Evolutionary conservation across 37 sponge, comb jelly and placozoan genomes (phyloP).

Genomic region (Halichondria panicea): DNA sequence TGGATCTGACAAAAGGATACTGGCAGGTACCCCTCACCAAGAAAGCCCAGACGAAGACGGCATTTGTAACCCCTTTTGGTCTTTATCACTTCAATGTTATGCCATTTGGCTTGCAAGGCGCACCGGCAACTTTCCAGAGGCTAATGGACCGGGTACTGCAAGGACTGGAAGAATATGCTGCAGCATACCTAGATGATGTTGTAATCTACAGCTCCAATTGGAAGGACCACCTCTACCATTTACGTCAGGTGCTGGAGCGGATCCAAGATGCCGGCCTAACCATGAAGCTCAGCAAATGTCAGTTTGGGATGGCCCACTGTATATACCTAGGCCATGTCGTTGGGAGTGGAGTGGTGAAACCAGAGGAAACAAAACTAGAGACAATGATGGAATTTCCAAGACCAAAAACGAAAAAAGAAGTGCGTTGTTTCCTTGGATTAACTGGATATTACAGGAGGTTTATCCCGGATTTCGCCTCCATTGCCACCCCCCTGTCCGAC

Average conservation of each 20-base stretch:
- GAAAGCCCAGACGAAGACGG: conserved; percentile 44
- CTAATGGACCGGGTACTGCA: conserved; percentile 42
- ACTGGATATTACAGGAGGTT: conserved; percentile 6
- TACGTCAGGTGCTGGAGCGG: conserved; percentile 12
- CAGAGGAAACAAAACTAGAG: conserved; percentile 44
- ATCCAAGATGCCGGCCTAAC: conserved; percentile 10
- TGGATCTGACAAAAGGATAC: conserved; percentile 64
- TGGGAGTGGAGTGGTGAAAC: conserved; percentile 3
- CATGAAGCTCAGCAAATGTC: conserved; percentile 17
- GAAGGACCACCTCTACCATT: not conserved
- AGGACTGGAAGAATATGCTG: not conserved
- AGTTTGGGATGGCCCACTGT: no score
- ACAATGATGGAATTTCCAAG: conserved; percentile 16
- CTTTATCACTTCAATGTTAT: conserved; percentile 57
- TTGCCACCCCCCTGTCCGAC: no score
- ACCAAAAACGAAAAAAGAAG: conserved; percentile 7
- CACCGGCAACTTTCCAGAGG: conserved; percentile 55
- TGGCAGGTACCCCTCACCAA: conserved; percentile 62
- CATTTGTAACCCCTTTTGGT: conserved; percentile 49
- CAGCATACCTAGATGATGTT: conserved; percentile 45
- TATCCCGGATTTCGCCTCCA: not conserved
- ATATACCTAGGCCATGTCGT: conserved; percentile 55
- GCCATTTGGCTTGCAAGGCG: no score
- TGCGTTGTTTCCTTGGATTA: conserved; percentile 13
- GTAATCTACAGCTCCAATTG: conserved; percentile 21